Conservation (phyloP, 2,888 invertebrate species). For the Tenthredo mesomela region DNA sequence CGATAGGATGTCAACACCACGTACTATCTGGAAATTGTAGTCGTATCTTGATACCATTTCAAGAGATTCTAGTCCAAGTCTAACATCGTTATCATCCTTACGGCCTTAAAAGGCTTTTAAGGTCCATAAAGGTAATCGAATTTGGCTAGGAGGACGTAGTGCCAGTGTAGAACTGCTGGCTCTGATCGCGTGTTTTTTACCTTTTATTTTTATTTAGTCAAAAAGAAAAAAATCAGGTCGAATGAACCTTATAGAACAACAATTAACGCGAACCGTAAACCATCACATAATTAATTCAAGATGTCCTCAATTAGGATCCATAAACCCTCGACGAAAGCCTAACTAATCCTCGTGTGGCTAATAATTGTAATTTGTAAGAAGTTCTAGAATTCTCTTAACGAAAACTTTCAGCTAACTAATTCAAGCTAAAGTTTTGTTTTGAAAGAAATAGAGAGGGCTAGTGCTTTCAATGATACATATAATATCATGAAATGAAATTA, state of each 20-base stretch:
- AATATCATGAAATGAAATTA: no score
- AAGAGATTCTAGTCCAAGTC: constrained; percentile 24
- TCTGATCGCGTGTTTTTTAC: background rate
- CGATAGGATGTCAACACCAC: no score
- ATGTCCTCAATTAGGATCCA: background rate
- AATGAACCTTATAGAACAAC: background rate
- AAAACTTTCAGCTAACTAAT: background rate
- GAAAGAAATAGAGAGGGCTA: background rate
- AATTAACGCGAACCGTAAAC: background rate
- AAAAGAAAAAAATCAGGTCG: background rate
- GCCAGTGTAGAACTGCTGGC: background rate
- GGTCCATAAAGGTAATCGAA: constrained; percentile 49
- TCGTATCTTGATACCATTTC: constrained; percentile 23
- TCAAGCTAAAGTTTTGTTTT: background rate
- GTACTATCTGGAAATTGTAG: background rate
- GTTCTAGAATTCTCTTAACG: background rate
- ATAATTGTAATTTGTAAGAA: background rate
- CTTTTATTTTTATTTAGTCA: background rate
- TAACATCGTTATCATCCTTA: constrained; percentile 19
- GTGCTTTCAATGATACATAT: background rate
- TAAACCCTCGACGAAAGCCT: background rate
- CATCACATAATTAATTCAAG: constrained; percentile 1
- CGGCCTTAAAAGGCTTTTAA: constrained; percentile 42
- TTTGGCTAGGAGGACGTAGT: constrained; percentile 15
- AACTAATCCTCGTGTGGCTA: background rate